A percentile compares a stretch with the other conserved stretches of the same genome.
Evolutionary conservation across 1,140 invertebrate species (phyloP).

Genomic region (Episyrphus balteatus): DNA sequence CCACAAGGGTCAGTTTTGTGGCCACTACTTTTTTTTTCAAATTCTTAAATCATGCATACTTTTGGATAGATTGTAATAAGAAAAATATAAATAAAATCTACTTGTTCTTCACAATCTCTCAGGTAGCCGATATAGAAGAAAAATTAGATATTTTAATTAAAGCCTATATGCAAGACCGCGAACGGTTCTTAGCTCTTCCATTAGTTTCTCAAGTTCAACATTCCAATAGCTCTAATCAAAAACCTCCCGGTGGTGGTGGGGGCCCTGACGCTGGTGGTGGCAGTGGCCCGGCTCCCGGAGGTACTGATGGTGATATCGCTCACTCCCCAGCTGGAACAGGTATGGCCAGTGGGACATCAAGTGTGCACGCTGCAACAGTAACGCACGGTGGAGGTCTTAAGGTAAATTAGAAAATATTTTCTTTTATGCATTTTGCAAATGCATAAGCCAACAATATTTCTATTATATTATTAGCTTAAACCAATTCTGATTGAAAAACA

Average conservation of each 20-base stretch:
- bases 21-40: neutral
- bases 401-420: too few species aligned
- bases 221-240: conserved; percentile 36
- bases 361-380: neutral
- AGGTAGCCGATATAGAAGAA: conserved; percentile 88
- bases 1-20: neutral
- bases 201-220: conserved; percentile 34
- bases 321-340: conserved; percentile 17
- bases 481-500: conserved; percentile 61
- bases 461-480: conserved; percentile 34
- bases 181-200: conserved; percentile 46
- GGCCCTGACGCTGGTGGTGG: neutral
- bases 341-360: neutral
- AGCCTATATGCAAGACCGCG: conserved; percentile 82
- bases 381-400: neutral
- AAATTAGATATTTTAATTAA: conserved; percentile 89
- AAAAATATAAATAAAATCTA: neutral
- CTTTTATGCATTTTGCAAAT: neutral
- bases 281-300: neutral
- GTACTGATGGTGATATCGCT: conserved; percentile 13
- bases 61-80: neutral
- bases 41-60: neutral
- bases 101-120: conserved; percentile 16
- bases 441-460: neutral
- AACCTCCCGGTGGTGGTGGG: conserved; percentile 9